Percentiles rank a stretch among this genome's conserved stretches.
Conservation (phyloP, 1,140 invertebrate genomes). For the Camponotus pennsylvanicus region DNA sequence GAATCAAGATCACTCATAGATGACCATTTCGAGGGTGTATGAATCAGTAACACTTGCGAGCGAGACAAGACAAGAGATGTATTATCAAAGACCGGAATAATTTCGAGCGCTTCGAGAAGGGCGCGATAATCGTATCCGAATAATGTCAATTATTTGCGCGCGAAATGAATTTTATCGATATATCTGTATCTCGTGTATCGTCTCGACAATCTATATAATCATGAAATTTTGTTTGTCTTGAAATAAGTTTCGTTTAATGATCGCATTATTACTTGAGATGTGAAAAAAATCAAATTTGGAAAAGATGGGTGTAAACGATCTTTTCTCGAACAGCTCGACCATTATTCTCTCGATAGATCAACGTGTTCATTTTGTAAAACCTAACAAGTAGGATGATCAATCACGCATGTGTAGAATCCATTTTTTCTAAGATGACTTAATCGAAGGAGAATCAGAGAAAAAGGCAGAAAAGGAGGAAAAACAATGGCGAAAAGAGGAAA, state of each 20-base stretch:
- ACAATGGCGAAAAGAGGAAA: conserved; percentile 4
- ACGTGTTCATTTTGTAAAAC: conserved; percentile 65
- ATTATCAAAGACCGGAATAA: conserved; percentile 13
- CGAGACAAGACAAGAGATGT: not conserved
- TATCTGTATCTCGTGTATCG: conserved; percentile 32
- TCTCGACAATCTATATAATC: conserved; percentile 40
- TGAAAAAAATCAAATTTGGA: not conserved
- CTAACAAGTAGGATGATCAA: conserved; percentile 25
- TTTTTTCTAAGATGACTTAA: conserved; percentile 47
- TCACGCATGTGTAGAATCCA: conserved; percentile 9
- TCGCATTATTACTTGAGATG: not conserved
- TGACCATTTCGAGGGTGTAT: conserved; percentile 71
- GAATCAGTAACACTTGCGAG: conserved; percentile 21
- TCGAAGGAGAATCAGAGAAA: conserved; percentile 4
- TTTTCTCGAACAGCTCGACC: conserved; percentile 51
- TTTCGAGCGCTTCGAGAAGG: conserved; percentile 62
- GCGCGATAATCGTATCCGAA: conserved; percentile 31
- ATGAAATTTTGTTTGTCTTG: not conserved
- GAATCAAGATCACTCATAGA: conserved; percentile 50
- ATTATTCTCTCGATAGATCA: conserved; percentile 55
- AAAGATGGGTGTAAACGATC: conserved; percentile 15
- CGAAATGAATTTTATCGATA: conserved; percentile 36
- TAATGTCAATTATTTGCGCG: conserved; percentile 47
- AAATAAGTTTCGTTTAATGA: not conserved
- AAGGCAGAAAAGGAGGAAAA: not conserved